Percentiles rank a stretch among this genome's conserved stretches.
These are phyloP conservation scores for Scolopax bukidnonensis DNA, from an alignment of 2,797 vertebrate species.

Conservation along the genomic window DNA sequence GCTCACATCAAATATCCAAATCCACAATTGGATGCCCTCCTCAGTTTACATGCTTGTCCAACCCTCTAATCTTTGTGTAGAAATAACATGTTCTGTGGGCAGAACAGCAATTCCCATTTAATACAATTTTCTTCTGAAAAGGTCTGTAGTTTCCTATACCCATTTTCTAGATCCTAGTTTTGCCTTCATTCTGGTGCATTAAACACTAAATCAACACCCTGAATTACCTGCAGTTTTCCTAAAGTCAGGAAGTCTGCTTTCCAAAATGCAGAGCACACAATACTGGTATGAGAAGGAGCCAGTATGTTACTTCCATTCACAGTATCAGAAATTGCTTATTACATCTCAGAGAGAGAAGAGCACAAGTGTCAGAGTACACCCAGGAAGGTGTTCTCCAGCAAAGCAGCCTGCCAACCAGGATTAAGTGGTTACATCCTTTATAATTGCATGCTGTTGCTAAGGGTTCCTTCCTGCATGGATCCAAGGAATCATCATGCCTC, in stretches of 20 bases:
- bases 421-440: neutral
- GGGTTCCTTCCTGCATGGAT: neutral
- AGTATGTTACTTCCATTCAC: neutral
- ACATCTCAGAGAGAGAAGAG: neutral
- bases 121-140: neutral
- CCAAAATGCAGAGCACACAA: neutral
- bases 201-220: neutral
- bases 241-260: neutral
- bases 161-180: neutral
- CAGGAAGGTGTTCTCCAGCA: neutral
- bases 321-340: neutral
- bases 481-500: neutral
- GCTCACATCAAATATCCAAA: neutral
- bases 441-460: neutral
- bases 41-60: neutral
- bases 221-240: neutral
- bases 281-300: neutral
- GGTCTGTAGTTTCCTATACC: neutral
- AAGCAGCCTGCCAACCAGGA: neutral
- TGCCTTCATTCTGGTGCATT: neutral
- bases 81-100: neutral
- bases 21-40: neutral
- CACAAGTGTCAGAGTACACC: neutral
- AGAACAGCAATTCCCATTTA: neutral
- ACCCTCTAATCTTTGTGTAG: neutral